These are phyloP conservation scores for Microtus agrestis DNA, from an alignment of 2,797 vertebrate species.

Conservation along the genomic window DNA sequence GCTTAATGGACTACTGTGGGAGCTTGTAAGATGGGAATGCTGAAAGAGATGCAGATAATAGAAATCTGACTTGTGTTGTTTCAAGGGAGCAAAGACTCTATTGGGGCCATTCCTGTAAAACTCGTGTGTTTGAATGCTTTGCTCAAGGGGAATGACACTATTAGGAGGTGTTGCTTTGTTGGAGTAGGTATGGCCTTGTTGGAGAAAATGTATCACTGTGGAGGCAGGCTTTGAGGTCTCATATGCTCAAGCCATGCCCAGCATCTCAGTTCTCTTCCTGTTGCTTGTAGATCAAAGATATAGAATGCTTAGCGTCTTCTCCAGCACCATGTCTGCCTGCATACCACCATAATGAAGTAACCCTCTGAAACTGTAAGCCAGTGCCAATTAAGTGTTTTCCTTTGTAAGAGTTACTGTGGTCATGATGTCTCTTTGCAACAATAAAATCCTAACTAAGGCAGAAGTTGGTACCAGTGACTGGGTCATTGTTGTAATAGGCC, in stretches of 20 bases:
- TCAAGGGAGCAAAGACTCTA: not conserved
- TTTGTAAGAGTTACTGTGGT: not conserved
- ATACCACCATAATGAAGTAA: not conserved
- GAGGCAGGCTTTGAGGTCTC: too few species aligned
- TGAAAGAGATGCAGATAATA: not conserved
- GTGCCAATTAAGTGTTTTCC: not conserved
- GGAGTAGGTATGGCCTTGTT: too few species aligned
- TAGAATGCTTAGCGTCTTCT: not conserved
- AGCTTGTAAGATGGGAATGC: not conserved
- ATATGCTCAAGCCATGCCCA: not conserved
- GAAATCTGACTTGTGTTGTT: not conserved
- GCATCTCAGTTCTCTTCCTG: not conserved
- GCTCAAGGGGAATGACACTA: too few species aligned
- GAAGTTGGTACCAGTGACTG: too few species aligned
- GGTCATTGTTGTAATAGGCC: too few species aligned
- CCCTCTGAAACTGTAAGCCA: not conserved
- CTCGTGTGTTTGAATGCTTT: not conserved
- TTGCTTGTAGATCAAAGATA: not conserved
- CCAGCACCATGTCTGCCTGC: not conserved
- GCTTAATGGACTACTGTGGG: not conserved
- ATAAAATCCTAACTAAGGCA: not conserved
- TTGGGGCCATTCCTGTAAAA: not conserved
- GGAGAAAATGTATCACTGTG: too few species aligned
- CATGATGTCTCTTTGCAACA: not conserved
- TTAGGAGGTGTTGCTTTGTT: too few species aligned